Base-by-base conservation (phyloP, 2,888 invertebrate species). In the Chymomyza amoena region DNA sequence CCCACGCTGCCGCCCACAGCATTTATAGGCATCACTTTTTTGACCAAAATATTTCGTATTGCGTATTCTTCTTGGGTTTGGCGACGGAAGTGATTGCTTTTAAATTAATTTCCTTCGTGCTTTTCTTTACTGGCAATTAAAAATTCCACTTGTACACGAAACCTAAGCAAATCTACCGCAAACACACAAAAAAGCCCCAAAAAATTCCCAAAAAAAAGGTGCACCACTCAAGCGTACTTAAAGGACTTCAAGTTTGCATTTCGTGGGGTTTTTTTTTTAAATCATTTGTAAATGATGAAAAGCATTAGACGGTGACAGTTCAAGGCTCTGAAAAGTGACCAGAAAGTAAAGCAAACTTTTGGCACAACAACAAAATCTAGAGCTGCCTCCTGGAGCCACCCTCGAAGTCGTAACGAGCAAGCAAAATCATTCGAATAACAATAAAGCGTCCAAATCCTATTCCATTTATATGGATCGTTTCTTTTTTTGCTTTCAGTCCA, bases 221-320 rank as follows among this genome's bases (percentile, higher is more conserved):
- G 78, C 75, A 68, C 82, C 84, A 87, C 84, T 79, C 82, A 69
- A 87, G 80, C 84, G 82, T 72, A 76, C 69, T 79, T 84, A 83
- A 83, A 81, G 84, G 84, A 72, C 75, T 71, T 73, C 61, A 71
- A 25, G 73, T 69, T 78, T 75, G 56, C 68, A 36, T 61, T 72
- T 74, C 25, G 69, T 67, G 70, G 62, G 60, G 71, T 56, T 77
- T 74, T 54, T 18, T 25, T 56, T 67, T 81, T 72, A 75, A 80
- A 80, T 81, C 82, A 79, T 81, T 79, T 67, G 75, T 68, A 64
- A 54, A 57, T 25, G 57, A 25, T 57, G 57, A 25, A 57, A 57
- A 20, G 52, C 7, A 25, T 57, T 57, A 57, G 10, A 18, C 18
- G 25, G 18, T 25, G 57, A 57, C 57, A 57, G 25, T 25, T 57